Evolutionary conservation across 2,888 invertebrate species (phyloP), one percentile per base, ranked within the genome.

Genomic region (Diaperis boleti): DNA sequence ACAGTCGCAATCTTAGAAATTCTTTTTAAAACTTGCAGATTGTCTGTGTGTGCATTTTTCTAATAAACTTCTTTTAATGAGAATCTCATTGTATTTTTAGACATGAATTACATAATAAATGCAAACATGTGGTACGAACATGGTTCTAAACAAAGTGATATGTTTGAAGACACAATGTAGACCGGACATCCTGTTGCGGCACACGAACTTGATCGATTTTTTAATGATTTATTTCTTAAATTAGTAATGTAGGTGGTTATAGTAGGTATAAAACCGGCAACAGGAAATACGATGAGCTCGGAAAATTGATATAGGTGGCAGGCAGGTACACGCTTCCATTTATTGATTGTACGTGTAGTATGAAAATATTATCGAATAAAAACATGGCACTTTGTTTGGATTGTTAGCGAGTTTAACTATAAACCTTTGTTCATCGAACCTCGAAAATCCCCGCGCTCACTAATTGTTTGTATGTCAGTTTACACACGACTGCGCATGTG

Each of bases 381-480:
- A 20, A 39, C 49, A 11, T 13, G 52, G 20, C 20, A 42, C 42
- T 55, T 11, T 55, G 42, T 41, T 55, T 56, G 18, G 35, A 45
- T 55, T 54, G 37, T 54, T 56, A 45, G 35, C 45, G 56, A 56
- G 56, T 61, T 56, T 54, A 39, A 33, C 20, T 55, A 22, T 41
- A 50, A 57, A 37, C 49, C 61, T 71, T 67, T 68, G 71, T 69
- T 62, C 65, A 69, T 54, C 62, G 67, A 67, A 72, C 69, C 71
- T 57, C 65, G 72, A 67, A 66, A 66, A 64, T 67, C 66, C 62
- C 65, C 62, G 45, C 66, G 68, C 68, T 31, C 57, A 56, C 64
- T 72, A 70, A 69, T 70, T 72, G 74, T 73, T 70, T 72, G 72
- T 68, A 61, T 56, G 50, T 52, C 59, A 65, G 55, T 72, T 73